These are phyloP conservation scores for Brachionus sp. DNA, from an alignment of 1,140 invertebrate species.

Conservation along the genomic window DNA sequence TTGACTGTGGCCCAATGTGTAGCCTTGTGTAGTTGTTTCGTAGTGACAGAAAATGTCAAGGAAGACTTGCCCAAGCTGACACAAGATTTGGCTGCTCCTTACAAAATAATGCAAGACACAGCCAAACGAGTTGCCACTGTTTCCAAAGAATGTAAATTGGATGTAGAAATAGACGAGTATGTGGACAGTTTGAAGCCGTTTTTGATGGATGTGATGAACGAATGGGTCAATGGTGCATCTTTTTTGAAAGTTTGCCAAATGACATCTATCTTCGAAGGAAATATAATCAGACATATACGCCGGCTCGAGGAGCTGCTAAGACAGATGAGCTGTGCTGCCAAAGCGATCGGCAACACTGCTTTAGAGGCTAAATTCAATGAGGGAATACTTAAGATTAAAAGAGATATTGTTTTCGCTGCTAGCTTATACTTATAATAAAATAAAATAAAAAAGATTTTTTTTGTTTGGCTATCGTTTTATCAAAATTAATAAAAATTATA, in stretches of 20 bases:
- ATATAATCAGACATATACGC: conserved; percentile 87
- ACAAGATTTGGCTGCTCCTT: conserved; percentile 78
- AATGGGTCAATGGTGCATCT: conserved; percentile 88
- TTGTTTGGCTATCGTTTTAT: conserved; percentile 2
- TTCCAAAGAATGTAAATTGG: conserved; percentile 80
- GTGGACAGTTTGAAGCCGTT: conserved; percentile 87
- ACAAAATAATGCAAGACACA: conserved; percentile 73
- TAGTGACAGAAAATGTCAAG: conserved; percentile 86
- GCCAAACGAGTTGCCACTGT: conserved; percentile 72
- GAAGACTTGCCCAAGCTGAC: conserved; percentile 75
- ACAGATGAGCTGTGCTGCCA: conserved; percentile 90
- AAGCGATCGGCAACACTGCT: conserved; percentile 91
- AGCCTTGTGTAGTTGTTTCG: conserved; percentile 89
- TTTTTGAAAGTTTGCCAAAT: conserved; percentile 91
- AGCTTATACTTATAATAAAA: conserved; percentile 42
- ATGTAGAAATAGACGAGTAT: conserved; percentile 78
- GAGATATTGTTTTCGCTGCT: conserved; percentile 45
- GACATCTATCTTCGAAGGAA: conserved; percentile 97
- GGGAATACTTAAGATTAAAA: conserved; percentile 59
- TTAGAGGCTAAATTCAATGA: conserved; percentile 93
- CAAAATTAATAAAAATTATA: neutral
- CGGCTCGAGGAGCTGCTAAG: conserved; percentile 88
- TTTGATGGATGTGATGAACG: conserved; percentile 93
- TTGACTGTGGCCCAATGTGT: conserved; percentile 76
- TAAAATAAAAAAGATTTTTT: neutral